Evolutionary conservation across 2,888 invertebrate genomes (phyloP).

Genomic region (Tenthredo notha): DNA sequence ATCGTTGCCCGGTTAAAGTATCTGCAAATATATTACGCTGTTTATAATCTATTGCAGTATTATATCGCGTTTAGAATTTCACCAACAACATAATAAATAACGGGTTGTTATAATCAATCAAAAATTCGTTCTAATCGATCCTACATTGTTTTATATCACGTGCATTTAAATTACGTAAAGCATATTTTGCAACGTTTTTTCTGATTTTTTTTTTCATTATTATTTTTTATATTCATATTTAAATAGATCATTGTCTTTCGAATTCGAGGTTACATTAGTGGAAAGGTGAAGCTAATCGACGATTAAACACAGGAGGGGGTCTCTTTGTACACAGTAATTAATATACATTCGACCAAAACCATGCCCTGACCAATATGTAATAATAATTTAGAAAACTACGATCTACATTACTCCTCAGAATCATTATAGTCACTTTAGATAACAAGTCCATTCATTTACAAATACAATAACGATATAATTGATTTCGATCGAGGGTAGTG

Average conservation of each 20-base stretch:
- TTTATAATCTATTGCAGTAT: not conserved
- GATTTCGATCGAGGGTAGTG: slow-evolving; percentile 23
- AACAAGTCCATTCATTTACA: slow-evolving; percentile 9
- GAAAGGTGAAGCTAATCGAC: not conserved
- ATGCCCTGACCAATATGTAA: not conserved
- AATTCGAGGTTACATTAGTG: slow-evolving; percentile 1
- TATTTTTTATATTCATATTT: not conserved
- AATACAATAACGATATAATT: slow-evolving; percentile 35
- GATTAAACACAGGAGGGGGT: not conserved
- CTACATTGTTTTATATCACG: not conserved
- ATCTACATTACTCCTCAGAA: slow-evolving; percentile 13
- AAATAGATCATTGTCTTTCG: slow-evolving; percentile 15
- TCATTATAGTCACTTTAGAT: not conserved
- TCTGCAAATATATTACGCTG: not conserved
- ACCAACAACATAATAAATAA: not conserved
- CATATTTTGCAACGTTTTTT: slow-evolving; percentile 23
- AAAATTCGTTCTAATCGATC: slow-evolving; percentile 16
- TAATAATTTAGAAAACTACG: not conserved
- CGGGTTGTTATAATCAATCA: not conserved
- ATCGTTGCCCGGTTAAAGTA: not conserved
- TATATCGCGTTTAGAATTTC: not conserved
- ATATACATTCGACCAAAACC: not conserved
- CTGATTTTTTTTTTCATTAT: too few relatives aligned
- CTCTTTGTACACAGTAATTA: not conserved
- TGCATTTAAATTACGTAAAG: slow-evolving; percentile 12